Percentiles rank a stretch among this genome's conserved stretches.
Conservation (phyloP, 35 echinoderm and acorn worm genomes). For the Hemicentrotus pulcherrimus region DNA sequence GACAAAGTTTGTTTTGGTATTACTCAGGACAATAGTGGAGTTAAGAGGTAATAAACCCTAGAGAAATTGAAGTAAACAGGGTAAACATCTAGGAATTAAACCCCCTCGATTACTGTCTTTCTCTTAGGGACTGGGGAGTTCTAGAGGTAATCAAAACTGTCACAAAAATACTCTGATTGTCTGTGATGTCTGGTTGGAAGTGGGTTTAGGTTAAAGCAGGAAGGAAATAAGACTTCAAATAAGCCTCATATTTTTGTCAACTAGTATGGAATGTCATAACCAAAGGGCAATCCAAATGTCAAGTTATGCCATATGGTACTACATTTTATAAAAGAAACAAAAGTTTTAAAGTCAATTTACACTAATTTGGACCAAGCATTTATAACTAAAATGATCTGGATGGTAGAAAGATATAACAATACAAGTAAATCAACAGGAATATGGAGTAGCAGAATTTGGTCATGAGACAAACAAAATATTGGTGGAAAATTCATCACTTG, state of each 20-base stretch:
- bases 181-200: background rate
- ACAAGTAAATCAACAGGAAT: no score
- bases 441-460: no score
- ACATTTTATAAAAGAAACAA: no score
- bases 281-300: background rate
- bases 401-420: no score
- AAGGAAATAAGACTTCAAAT: background rate
- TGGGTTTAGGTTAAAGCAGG: background rate
- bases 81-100: background rate
- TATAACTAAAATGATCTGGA: no score
- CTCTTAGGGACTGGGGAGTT: background rate
- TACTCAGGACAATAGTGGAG: background rate
- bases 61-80: background rate
- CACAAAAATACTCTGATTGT: background rate
- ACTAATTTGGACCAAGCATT: no score
- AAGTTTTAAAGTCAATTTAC: no score
- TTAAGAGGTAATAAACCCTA: background rate
- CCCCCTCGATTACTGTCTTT: background rate
- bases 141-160: background rate
- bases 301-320: no score
- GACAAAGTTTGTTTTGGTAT: conserved; percentile 3
- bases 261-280: background rate
- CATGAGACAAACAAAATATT: background rate
- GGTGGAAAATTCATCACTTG: background rate
- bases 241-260: background rate